Percentiles rank a stretch among this genome's conserved stretches.
phyloP scores from a whole-genome alignment of 2,888 invertebrate species.

The Drosophila kokeensis region DNA sequence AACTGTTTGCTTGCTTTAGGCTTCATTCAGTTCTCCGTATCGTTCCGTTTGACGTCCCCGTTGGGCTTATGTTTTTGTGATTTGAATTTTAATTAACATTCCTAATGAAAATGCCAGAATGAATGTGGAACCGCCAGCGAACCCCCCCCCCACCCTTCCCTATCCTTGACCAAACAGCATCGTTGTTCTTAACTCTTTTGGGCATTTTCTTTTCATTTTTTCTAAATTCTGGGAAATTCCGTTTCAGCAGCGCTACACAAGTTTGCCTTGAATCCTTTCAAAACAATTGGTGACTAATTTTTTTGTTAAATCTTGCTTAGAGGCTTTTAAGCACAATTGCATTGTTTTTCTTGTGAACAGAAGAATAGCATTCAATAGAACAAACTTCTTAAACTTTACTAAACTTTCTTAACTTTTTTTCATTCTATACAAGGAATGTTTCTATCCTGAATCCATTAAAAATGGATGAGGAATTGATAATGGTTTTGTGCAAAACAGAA shows the following conservation, averaged over 20 bases:
- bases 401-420: not conserved
- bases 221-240: slow-evolving; percentile 6
- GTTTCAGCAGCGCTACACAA: slow-evolving; percentile 37
- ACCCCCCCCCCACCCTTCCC: not conserved
- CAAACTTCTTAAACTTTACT: not conserved
- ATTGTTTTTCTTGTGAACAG: not conserved
- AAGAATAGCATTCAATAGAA: not conserved
- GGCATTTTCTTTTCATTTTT: slow-evolving; percentile 13
- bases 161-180: not conserved
- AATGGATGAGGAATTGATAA: not conserved
- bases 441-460: not conserved
- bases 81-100: slow-evolving; percentile 79
- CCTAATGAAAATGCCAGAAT: slow-evolving; percentile 63
- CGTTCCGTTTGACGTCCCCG: slow-evolving; percentile 26
- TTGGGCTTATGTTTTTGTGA: slow-evolving; percentile 52
- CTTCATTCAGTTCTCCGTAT: slow-evolving; percentile 6
- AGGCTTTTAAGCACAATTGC: not conserved
- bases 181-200: slow-evolving; percentile 7
- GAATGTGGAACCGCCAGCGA: slow-evolving; percentile 14
- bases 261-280: slow-evolving; percentile 15
- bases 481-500: not conserved
- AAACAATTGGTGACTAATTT: slow-evolving; percentile 19
- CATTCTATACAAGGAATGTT: too few species aligned
- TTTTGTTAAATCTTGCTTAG: not conserved
- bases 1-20: slow-evolving; percentile 72